These are phyloP conservation scores for Coreius guichenoti DNA, from an alignment of 2,797 vertebrate species.

Conservation along the genomic window DNA sequence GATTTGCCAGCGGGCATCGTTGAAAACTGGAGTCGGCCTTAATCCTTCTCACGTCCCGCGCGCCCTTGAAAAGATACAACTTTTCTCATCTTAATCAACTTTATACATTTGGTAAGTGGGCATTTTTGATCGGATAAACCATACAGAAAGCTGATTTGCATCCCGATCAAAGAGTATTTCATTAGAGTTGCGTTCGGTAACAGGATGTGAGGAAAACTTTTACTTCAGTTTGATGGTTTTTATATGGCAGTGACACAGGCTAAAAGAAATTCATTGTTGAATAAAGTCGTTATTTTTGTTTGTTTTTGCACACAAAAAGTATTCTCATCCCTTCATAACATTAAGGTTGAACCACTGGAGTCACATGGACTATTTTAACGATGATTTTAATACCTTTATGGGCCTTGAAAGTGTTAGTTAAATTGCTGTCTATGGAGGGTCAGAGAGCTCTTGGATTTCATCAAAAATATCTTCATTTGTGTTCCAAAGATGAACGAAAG, in stretches of 20 bases:
- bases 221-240: neutral
- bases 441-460: no score
- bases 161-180: neutral
- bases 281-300: no score
- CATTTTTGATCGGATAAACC: neutral
- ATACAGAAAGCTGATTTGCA: neutral
- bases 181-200: neutral
- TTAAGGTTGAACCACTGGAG: no score
- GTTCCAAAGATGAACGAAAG: no score
- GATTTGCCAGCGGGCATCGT: neutral
- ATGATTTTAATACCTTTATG: no score
- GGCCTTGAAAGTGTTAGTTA: no score
- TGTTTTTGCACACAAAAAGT: no score
- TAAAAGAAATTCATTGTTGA: no score
- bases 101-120: neutral
- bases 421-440: no score
- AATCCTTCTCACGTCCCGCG: neutral
- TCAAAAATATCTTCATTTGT: no score
- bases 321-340: no score
- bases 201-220: neutral
- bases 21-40: constrained; percentile 3
- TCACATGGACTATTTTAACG: no score
- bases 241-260: neutral
- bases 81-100: neutral
- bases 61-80: neutral